Evolutionary conservation across 2,797 vertebrate species (phyloP), one percentile per base, ranked within the genome.

Genomic region (Oryzias dopingdopingensis): DNA sequence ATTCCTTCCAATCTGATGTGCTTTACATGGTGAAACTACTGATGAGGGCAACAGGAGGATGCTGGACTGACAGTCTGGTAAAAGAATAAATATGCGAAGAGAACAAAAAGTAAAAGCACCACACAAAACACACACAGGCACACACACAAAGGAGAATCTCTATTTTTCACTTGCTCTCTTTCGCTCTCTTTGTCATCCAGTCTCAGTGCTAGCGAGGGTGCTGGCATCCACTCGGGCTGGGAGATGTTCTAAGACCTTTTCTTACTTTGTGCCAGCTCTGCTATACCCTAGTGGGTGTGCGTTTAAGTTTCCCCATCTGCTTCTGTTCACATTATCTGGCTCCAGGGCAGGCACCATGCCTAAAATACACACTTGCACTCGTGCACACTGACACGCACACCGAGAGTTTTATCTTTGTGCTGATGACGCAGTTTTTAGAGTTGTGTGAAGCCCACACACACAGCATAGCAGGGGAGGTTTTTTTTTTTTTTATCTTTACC

Each of bases 321-420:
- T 89, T 90, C 87, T 86, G 86, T 86, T 88, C 87, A 87, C 86
- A 89, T 87, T 86, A 89, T 89, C 89, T 87, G 80, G 90, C 90
- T 89, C 79, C 82, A 85, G 89, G 90, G 87, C 86, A 90, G 83
- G 81, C 84, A 89, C 87, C 85, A 86, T 85, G 83, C 85, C 83
- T 82, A 86, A 86, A 88, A 90, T 82, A 88, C 86, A 86, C 81
- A 85, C 81, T 79, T 57, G 49, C 76, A 74, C 80, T 71, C 70
- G 67, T 66, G 67, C 37, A 43, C 65, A 58, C 52, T 17, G 51
- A 43, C 4, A 63, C 57, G 57, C 77, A 62, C 66, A 65, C 59
- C n/a, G 54, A 51, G 52, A 81, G 83, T 81, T 88, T 86, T 71
- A 89, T 90, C 86, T 88, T 84, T 87, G 77, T 87, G 87, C 88